These are phyloP conservation scores for Hirundichthys speculiger DNA, from an alignment of 2,113 vertebrate genomes.

Conservation along the genomic window DNA sequence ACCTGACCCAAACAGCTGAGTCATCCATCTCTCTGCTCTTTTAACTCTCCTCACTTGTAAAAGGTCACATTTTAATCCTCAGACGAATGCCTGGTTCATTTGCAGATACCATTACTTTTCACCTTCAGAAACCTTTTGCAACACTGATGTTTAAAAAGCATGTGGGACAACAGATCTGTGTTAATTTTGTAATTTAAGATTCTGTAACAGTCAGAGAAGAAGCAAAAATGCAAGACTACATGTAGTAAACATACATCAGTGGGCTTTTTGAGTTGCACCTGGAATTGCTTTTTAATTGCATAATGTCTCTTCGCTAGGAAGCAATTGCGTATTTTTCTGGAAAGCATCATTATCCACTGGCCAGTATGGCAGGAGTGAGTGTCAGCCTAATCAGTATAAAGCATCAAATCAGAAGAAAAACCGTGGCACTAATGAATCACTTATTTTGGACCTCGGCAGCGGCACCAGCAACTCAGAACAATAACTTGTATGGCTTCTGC, in stretches of 20 bases:
- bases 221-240: not conserved
- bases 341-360: not conserved
- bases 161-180: not conserved
- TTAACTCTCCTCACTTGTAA: slow-evolving; percentile 35
- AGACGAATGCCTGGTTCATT: slow-evolving; percentile 6
- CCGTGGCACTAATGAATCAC: slow-evolving; percentile 30
- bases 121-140: not conserved
- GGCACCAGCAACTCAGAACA: slow-evolving; percentile 41
- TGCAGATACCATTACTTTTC: slow-evolving; percentile 3
- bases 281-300: not conserved
- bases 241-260: not conserved
- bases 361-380: not conserved
- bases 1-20: slow-evolving; percentile 27
- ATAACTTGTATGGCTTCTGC: slow-evolving; percentile 53
- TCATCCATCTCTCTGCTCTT: slow-evolving; percentile 26
- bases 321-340: not conserved
- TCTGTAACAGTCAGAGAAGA: not conserved
- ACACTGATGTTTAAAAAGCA: not conserved
- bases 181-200: not conserved
- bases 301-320: not conserved
- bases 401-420: slow-evolving; percentile 29
- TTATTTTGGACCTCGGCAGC: slow-evolving; percentile 53
- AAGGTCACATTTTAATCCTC: slow-evolving; percentile 57
- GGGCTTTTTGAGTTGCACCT: not conserved
- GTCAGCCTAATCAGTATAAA: slow-evolving; percentile 11